These are phyloP conservation scores for Rhagophthalmus giganteus DNA, from an alignment of 2,888 invertebrate genomes.

Conservation along the genomic window DNA sequence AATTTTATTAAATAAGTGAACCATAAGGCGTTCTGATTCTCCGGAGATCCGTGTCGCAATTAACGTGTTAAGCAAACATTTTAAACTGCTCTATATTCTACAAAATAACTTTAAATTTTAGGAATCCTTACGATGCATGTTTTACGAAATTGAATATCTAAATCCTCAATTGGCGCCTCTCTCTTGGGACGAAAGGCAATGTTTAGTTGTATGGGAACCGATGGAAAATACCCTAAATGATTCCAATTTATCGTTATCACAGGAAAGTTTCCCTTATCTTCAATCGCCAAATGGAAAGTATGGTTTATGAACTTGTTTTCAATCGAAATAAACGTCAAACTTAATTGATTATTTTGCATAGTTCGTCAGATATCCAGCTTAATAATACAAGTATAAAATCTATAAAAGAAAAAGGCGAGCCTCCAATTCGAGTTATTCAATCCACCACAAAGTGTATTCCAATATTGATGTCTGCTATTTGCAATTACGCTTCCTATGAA, in stretches of 20 bases:
- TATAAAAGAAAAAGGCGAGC: constrained; percentile 47
- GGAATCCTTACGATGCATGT: constrained; percentile 38
- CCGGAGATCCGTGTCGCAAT: too few species aligned
- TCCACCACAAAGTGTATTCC: constrained; percentile 50
- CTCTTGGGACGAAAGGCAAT: constrained; percentile 56
- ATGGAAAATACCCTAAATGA: too few species aligned
- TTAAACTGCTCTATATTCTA: too few species aligned
- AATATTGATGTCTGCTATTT: constrained; percentile 58
- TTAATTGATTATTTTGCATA: too few species aligned
- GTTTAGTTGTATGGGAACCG: constrained; percentile 46
- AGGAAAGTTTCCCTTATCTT: too few species aligned
- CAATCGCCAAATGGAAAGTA: too few species aligned
- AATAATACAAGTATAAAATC: constrained; percentile 34
- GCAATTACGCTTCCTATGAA: constrained; percentile 59
- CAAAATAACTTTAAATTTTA: constrained; percentile 33
- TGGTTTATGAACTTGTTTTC: too few species aligned
- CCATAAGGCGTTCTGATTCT: too few species aligned
- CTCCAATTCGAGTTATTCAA: constrained; percentile 41
- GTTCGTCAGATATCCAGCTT: background rate
- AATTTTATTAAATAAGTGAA: too few species aligned
- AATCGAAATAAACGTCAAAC: too few species aligned
- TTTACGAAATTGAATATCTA: constrained; percentile 44
- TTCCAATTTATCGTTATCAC: too few species aligned
- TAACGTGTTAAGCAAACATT: too few species aligned
- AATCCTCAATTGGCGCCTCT: constrained; percentile 35